Percentiles rank a stretch among this genome's conserved stretches.
phyloP scores from a whole-genome alignment of 2,797 vertebrate species.

The Limnodromus scolopaceus region DNA sequence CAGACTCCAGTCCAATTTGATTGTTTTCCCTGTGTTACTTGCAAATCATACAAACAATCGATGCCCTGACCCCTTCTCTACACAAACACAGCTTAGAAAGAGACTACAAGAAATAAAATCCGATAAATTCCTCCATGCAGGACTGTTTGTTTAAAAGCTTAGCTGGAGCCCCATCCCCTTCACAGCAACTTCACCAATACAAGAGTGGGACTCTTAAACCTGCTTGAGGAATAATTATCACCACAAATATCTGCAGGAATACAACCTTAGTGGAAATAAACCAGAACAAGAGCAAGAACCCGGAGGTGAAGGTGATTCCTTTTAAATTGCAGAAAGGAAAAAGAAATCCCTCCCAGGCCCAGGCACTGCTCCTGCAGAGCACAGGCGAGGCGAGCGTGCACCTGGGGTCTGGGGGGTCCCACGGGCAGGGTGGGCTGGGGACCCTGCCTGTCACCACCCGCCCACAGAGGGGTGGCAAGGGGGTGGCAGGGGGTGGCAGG shows the following conservation, averaged over 20 bases:
- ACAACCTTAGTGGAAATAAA: not conserved
- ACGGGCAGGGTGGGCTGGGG: fast-evolving
- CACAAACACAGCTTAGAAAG: constrained; percentile 56
- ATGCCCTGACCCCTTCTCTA: constrained; percentile 73
- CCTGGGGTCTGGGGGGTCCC: fast-evolving
- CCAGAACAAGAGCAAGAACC: not conserved
- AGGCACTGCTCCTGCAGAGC: not conserved
- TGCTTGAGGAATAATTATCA: not conserved
- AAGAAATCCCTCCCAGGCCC: not conserved
- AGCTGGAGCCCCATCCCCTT: not conserved
- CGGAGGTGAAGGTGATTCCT: not conserved
- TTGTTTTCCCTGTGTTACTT: constrained; percentile 70
- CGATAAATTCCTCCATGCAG: not conserved
- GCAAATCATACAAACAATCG: constrained; percentile 75
- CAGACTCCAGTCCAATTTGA: constrained; percentile 59
- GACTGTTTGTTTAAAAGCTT: constrained; percentile 72
- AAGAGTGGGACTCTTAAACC: not conserved
- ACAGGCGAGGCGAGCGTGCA: not conserved
- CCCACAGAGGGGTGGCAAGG: too few species aligned
- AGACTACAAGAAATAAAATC: constrained; percentile 27
- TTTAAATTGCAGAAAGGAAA: not conserved
- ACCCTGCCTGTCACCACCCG: not conserved
- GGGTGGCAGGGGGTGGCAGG: not conserved
- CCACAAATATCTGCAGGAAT: not conserved
- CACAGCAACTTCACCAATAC: not conserved